Evolutionary conservation across 2,888 invertebrate genomes (phyloP).

Genomic region (Lordiphosa andalusiaca): DNA sequence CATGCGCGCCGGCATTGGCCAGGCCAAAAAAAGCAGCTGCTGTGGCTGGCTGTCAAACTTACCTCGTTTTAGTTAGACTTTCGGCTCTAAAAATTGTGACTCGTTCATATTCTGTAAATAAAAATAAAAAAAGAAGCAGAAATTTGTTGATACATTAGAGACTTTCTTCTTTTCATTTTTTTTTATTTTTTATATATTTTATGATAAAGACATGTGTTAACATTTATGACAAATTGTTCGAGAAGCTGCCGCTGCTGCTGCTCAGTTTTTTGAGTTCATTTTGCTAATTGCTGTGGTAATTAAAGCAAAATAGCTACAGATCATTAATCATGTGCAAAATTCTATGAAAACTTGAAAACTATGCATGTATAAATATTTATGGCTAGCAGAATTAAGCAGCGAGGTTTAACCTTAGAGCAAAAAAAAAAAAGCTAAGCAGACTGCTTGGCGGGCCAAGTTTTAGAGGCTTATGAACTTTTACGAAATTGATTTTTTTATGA

Average conservation of each 20-base stretch:
- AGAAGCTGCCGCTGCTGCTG: conserved; percentile 1
- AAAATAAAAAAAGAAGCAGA: neutral
- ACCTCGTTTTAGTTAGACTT: conserved; percentile 51
- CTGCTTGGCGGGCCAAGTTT: conserved; percentile 1
- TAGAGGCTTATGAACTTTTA: conserved; percentile 15
- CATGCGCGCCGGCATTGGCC: conserved; percentile 37
- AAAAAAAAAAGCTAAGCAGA: conserved; percentile 21
- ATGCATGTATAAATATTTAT: conserved; percentile 40
- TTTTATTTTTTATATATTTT: conserved; percentile 42
- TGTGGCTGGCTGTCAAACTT: conserved; percentile 27
- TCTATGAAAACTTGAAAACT: too few relatives aligned
- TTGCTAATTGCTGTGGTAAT: conserved; percentile 70
- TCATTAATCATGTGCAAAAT: conserved; percentile 62
- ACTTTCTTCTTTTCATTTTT: conserved; percentile 4
- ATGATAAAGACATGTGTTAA: conserved; percentile 47
- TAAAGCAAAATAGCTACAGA: conserved; percentile 56
- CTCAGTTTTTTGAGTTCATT: conserved; percentile 32
- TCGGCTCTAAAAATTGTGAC: conserved; percentile 24
- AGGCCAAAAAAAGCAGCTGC: conserved; percentile 42
- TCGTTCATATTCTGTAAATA: conserved; percentile 57
- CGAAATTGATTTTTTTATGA: neutral
- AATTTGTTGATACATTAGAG: conserved; percentile 3
- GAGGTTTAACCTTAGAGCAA: too few relatives aligned
- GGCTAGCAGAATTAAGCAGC: neutral
- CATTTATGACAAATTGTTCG: conserved; percentile 38